A percentile compares a stretch with the other conserved stretches of the same genome.
These are phyloP conservation scores for Corydoras maculifer DNA, from an alignment of 2,113 vertebrate species.

Conservation along the genomic window DNA sequence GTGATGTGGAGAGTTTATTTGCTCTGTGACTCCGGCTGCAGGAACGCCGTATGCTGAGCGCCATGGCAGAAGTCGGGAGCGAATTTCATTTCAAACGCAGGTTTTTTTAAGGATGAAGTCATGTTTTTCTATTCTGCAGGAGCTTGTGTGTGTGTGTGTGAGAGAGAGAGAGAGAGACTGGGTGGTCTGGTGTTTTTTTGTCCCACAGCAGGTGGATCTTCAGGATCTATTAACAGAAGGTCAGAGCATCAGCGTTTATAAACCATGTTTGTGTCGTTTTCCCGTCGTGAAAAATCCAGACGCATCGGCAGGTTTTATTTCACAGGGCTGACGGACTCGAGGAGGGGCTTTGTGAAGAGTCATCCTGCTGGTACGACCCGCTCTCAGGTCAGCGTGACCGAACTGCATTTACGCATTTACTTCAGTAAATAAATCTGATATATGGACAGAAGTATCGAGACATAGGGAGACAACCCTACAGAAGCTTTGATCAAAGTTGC, in stretches of 20 bases:
- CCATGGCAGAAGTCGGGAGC: neutral
- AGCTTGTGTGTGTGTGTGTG: slow-evolving; percentile 22
- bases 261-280: slow-evolving; percentile 25
- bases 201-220: slow-evolving; percentile 34
- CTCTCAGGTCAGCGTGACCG: too few species aligned
- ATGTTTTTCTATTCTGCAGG: slow-evolving; percentile 36
- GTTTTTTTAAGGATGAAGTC: slow-evolving; percentile 25
- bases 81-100: slow-evolving; percentile 8
- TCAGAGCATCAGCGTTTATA: slow-evolving; percentile 35
- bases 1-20: slow-evolving; percentile 13
- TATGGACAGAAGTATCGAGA: too few species aligned
- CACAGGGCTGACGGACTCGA: neutral
- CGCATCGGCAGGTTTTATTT: too few species aligned
- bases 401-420: too few species aligned
- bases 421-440: too few species aligned
- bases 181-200: slow-evolving; percentile 13
- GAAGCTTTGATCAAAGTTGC: too few species aligned
- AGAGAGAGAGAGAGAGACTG: slow-evolving; percentile 21
- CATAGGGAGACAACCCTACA: too few species aligned
- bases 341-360: too few species aligned
- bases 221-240: slow-evolving; percentile 16
- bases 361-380: too few species aligned
- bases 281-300: slow-evolving; percentile 12
- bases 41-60: neutral
- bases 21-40: slow-evolving; percentile 3